Conservation (phyloP, 2,113 vertebrate species). For the Tamias sibiricus region DNA sequence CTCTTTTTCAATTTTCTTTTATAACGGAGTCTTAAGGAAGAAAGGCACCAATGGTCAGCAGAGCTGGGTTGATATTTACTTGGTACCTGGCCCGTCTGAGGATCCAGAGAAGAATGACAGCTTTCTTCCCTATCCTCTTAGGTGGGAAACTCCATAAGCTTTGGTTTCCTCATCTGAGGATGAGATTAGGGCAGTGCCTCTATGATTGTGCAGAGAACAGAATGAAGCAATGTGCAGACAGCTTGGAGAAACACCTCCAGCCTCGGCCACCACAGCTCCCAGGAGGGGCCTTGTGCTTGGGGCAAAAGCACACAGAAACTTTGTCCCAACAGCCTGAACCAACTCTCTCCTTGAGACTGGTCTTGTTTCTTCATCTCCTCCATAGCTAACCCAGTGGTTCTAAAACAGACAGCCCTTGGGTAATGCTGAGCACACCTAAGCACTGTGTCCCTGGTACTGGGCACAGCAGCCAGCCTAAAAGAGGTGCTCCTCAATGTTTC, state of each 20-base stretch:
- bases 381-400: background rate
- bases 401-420: background rate
- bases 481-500: background rate
- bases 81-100: background rate
- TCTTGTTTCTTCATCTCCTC: background rate
- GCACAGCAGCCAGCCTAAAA: background rate
- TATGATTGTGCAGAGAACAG: fast-evolving
- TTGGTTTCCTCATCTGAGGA: background rate
- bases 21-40: conserved; percentile 46
- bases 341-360: background rate
- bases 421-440: background rate
- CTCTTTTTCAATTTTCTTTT: conserved; percentile 70
- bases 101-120: background rate
- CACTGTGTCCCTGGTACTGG: fast-evolving
- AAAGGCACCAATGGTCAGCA: background rate
- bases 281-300: no score
- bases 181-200: background rate
- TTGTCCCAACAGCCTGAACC: no score
- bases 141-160: background rate
- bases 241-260: background rate
- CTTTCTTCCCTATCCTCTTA: fast-evolving
- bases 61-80: background rate
- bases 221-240: background rate
- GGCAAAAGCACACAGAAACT: background rate
- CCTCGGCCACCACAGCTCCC: background rate